Evolutionary conservation across 1,140 invertebrate genomes (phyloP).

Genomic region (Zophobas atratus): DNA sequence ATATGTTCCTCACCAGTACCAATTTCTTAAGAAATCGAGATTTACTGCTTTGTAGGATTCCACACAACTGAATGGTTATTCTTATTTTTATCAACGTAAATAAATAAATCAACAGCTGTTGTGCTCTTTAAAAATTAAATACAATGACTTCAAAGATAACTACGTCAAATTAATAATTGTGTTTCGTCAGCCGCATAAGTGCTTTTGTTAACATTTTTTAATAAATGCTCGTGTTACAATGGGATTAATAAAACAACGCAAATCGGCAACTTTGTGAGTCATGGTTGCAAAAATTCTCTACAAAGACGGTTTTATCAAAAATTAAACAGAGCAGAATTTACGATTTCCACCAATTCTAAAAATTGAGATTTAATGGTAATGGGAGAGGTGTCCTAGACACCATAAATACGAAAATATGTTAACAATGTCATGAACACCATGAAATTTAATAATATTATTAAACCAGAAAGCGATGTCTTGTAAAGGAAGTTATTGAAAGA

Average conservation of each 20-base stretch:
- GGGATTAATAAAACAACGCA: background rate
- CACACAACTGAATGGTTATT: background rate
- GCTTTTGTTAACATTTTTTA: conserved; percentile 12
- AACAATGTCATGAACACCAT: too few species aligned
- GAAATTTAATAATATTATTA: too few species aligned
- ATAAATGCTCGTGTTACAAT: conserved; percentile 17
- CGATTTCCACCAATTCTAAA: too few species aligned
- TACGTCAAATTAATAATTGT: conserved; percentile 11
- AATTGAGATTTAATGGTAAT: too few species aligned
- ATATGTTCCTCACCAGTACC: too few species aligned
- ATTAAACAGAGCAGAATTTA: too few species aligned
- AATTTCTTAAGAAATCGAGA: background rate
- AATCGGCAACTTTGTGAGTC: background rate
- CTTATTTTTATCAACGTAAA: conserved; percentile 16
- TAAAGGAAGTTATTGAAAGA: too few species aligned
- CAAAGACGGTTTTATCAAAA: too few species aligned
- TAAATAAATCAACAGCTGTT: conserved; percentile 35
- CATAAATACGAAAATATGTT: too few species aligned
- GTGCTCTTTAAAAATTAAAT: conserved; percentile 27
- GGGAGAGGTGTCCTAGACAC: too few species aligned
- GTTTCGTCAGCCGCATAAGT: conserved; percentile 11
- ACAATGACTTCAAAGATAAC: conserved; percentile 28
- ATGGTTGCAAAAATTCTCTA: too few species aligned
- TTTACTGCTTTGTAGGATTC: background rate
- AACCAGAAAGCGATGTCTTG: too few species aligned